These are phyloP conservation scores for Batillaria attramentaria DNA, from an alignment of 1,140 invertebrate genomes.

Conservation along the genomic window DNA sequence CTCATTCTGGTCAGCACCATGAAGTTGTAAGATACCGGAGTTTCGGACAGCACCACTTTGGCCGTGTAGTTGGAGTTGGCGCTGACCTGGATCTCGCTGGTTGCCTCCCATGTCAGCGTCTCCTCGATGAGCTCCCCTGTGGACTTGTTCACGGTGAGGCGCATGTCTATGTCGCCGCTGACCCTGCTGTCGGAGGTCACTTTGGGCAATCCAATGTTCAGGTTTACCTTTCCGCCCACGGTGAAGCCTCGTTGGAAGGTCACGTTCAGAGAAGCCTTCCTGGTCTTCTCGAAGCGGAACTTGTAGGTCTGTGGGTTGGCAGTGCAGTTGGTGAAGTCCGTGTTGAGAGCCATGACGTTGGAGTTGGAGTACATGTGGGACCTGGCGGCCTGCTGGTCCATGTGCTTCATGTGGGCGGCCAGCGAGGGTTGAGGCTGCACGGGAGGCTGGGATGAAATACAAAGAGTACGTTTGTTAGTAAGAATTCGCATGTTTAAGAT, in stretches of 20 bases:
- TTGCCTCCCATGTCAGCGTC: conserved; percentile 40
- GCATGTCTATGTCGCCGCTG: conserved; percentile 31
- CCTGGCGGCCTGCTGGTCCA: not conserved
- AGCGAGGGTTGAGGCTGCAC: not conserved
- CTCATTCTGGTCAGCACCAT: conserved; percentile 34
- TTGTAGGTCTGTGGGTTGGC: conserved; percentile 39
- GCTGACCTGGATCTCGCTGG: conserved; percentile 41
- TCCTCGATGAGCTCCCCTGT: conserved; percentile 43
- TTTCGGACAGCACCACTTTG: conserved; percentile 38
- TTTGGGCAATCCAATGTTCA: conserved; percentile 36
- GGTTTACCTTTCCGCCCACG: conserved; percentile 41
- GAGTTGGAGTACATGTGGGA: not conserved
- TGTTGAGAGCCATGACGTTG: conserved; percentile 29
- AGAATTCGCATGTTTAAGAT: too few species aligned
- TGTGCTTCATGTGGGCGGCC: not conserved
- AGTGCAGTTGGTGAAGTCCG: conserved; percentile 44
- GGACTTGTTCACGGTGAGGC: conserved; percentile 32
- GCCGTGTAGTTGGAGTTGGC: conserved; percentile 33
- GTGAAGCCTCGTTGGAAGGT: conserved; percentile 45
- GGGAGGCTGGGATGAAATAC: not conserved
- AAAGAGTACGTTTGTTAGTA: too few species aligned
- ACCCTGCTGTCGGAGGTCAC: not conserved
- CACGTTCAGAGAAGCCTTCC: conserved; percentile 34
- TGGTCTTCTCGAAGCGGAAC: conserved; percentile 42
- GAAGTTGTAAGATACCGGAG: conserved; percentile 34